Evolutionary conservation across 1,140 invertebrate genomes (phyloP), one percentile per base, ranked within the genome.

Genomic region (Ganaspis sp.): DNA sequence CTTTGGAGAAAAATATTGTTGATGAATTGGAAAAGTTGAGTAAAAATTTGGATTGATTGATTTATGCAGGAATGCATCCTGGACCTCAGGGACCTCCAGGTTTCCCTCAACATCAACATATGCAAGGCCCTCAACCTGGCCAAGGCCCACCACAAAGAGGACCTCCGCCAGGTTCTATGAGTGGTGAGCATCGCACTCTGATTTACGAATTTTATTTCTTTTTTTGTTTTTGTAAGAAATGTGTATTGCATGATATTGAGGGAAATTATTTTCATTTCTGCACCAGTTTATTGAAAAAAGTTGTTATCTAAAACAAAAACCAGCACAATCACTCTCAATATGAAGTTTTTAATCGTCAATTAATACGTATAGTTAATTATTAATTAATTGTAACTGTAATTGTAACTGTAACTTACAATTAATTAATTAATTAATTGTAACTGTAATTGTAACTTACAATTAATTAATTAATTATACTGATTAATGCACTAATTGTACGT

Each of bases 21-120:
- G 0, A 0, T 4, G 12, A 4, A 64, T 29, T 64, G 11, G 11
- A 64, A 64, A 64, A 64, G 15, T 64, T 4, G 26, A 29, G 58
- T 64, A 64, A 64, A 64, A 4, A 29, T 6, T 64, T 64, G 23
- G 2, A 34, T 64, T 64, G 2, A 34, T 64, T 64, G 21, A 64
- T 64, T 64, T 64, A n/a, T n/a, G 83, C 87, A 91, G 88, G 90
- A 77, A 91, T 91, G 89, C 89, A 90, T 87, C 90, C 91, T 79
- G 90, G 90, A 84, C 90, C 87, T 85, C 89, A 90, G 87, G 91
- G 90, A 86, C 89, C 89, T 78, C 90, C 91, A 71, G 89, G 90
- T 83, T 94, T 88, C 90, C 92, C 94, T 86, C 93, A 93, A 69
- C 93, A 93, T 81, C 93, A 94, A 58, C 93, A 94, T 87, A 94